Percentiles rank a stretch among this genome's conserved stretches.
Conservation (phyloP, 1,140 invertebrate genomes). For the Mercenaria mercenaria region DNA sequence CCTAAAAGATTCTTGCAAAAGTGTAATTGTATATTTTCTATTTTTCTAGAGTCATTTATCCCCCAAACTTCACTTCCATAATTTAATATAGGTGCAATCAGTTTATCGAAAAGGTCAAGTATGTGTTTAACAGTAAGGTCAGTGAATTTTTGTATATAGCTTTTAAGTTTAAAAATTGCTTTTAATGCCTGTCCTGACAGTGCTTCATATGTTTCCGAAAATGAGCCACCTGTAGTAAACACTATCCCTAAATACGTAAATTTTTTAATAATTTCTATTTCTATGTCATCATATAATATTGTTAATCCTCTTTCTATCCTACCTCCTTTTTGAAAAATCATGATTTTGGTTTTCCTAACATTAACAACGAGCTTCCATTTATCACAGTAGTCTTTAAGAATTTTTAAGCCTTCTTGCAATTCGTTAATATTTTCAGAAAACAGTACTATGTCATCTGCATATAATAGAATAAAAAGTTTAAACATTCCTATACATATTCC, state of each 20-base stretch:
- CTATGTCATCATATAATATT: background rate
- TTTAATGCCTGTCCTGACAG: conserved; percentile 25
- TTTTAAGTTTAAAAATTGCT: conserved; percentile 19
- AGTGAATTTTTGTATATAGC: conserved; percentile 13
- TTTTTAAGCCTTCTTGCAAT: background rate
- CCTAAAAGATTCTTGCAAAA: too few relatives aligned
- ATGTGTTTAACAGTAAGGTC: background rate
- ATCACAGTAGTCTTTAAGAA: conserved; percentile 42
- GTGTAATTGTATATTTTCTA: too few relatives aligned
- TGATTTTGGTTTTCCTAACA: conserved; percentile 54
- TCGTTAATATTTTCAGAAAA: conserved; percentile 35
- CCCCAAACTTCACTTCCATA: conserved; percentile 14
- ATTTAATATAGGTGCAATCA: background rate
- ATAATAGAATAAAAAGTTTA: conserved; percentile 46
- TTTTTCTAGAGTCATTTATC: too few relatives aligned
- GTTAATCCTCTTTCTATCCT: background rate
- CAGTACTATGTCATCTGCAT: conserved; percentile 61
- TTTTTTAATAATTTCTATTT: conserved; percentile 19
- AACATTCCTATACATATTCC: conserved; percentile 37
- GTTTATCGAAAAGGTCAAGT: background rate
- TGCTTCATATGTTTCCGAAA: background rate
- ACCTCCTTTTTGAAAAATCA: conserved; percentile 42
- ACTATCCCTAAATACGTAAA: conserved; percentile 48
- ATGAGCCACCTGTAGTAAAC: background rate
- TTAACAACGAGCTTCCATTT: conserved; percentile 55